Conservation (phyloP, 2,888 invertebrate species). For the Alloscopus bannaensis region DNA sequence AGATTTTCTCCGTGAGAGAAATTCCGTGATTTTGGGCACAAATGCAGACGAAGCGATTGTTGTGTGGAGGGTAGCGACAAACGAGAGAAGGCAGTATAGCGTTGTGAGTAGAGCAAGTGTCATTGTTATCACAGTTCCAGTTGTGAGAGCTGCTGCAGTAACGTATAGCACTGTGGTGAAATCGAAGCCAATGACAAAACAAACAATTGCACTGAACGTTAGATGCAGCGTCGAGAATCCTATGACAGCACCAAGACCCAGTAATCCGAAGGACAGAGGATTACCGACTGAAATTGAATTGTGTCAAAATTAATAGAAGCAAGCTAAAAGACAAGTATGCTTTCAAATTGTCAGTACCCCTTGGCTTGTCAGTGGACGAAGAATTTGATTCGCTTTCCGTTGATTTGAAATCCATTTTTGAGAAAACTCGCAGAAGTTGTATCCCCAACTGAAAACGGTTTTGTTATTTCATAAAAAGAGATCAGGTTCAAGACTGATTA, state of each 20-base stretch:
- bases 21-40: too few relatives aligned
- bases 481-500: too few relatives aligned
- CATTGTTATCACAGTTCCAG: slow-evolving; percentile 49
- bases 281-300: not conserved
- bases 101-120: slow-evolving; percentile 28
- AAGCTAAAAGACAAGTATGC: not conserved
- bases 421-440: not conserved
- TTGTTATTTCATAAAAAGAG: too few relatives aligned
- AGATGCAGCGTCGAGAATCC: slow-evolving; percentile 23
- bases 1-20: too few relatives aligned
- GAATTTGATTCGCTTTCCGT: not conserved
- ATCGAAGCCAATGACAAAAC: slow-evolving; percentile 33
- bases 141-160: slow-evolving; percentile 35
- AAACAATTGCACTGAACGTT: slow-evolving; percentile 16
- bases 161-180: slow-evolving; percentile 49
- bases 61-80: slow-evolving; percentile 13
- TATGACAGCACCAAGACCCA: slow-evolving; percentile 28
- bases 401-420: not conserved
- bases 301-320: too few relatives aligned
- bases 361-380: not conserved
- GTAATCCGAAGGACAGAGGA: slow-evolving; percentile 25
- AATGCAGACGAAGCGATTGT: not conserved
- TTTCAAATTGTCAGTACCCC: not conserved
- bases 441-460: too few relatives aligned
- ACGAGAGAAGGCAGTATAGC: slow-evolving; percentile 35